phyloP scores from a whole-genome alignment of 2,888 invertebrate species.

The Boloria selene region DNA sequence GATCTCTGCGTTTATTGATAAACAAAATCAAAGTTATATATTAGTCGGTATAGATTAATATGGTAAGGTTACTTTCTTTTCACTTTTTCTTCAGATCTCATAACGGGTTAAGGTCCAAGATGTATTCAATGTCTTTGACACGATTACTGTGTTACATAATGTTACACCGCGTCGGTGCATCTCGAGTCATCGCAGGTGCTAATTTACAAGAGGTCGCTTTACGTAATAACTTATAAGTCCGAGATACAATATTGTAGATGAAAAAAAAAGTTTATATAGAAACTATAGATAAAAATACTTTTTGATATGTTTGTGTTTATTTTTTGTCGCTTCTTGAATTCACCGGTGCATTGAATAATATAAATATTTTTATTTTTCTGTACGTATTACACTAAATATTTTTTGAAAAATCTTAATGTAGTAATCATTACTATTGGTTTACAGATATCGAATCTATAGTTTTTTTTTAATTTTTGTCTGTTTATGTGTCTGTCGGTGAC shows the following conservation, averaged over 20 bases:
- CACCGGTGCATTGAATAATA: no score
- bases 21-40: no score
- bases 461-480: no score
- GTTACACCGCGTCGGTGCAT: conserved; percentile 43
- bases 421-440: no score
- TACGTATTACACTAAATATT: no score
- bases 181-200: conserved; percentile 20
- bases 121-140: conserved; percentile 36
- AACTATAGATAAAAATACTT: background rate
- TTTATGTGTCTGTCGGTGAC: no score
- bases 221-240: conserved; percentile 26
- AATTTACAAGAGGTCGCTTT: conserved; percentile 26
- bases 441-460: no score
- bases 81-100: conserved; percentile 14
- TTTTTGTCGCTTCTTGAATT: no score
- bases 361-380: no score
- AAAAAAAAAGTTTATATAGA: background rate
- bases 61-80: background rate
- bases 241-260: background rate
- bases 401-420: no score
- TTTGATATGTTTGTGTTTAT: background rate
- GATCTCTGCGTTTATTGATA: no score
- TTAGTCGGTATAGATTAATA: background rate
- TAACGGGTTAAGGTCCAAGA: conserved; percentile 55
- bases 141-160: conserved; percentile 59